Conservation (phyloP, 2,888 invertebrate genomes). For the Leucoptera coffeella region DNA sequence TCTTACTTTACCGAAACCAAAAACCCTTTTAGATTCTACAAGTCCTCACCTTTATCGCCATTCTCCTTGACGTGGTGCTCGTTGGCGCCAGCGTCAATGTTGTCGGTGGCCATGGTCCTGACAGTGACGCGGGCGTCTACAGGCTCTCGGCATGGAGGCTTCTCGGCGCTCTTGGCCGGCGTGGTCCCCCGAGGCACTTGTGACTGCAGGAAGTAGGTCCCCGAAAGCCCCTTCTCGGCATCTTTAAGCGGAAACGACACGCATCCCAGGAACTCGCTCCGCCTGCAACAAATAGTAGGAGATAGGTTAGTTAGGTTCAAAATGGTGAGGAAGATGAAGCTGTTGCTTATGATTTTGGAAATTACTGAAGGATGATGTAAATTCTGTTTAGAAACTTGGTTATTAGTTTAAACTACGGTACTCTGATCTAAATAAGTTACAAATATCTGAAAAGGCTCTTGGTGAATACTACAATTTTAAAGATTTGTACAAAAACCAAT, state of each 20-base stretch:
- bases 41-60: constrained; percentile 28
- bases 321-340: no score
- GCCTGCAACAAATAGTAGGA: constrained; percentile 62
- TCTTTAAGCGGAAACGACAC: constrained; percentile 85
- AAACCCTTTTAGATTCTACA: no score
- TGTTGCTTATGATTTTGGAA: no score
- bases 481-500: no score
- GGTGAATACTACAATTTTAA: no score
- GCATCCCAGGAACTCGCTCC: constrained; percentile 91
- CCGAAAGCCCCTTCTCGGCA: constrained; percentile 64
- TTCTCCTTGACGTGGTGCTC: constrained; percentile 32
- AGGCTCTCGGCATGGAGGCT: constrained; percentile 14
- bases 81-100: constrained; percentile 34
- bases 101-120: constrained; percentile 45
- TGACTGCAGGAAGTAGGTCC: constrained; percentile 69
- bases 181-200: constrained; percentile 28
- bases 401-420: no score
- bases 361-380: no score
- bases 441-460: no score
- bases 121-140: constrained; percentile 20
- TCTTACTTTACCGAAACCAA: no score
- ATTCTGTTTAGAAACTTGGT: no score
- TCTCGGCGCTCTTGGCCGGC: constrained; percentile 13
- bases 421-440: no score
- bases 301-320: no score